Evolutionary conservation across 2,888 invertebrate genomes (phyloP).

Genomic region (Metallyticus violacea): DNA sequence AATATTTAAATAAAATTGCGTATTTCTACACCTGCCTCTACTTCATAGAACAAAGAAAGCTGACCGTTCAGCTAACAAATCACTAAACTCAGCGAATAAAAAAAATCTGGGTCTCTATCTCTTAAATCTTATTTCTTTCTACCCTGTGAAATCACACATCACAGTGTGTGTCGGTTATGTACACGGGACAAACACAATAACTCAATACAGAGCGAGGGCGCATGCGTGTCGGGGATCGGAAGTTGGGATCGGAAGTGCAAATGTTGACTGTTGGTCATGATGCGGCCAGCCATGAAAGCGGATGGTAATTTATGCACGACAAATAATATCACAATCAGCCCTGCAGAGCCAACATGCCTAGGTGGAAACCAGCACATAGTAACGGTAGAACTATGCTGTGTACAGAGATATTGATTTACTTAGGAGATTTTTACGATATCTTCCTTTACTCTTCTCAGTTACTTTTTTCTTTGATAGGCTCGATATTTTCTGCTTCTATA

Average conservation of each 20-base stretch:
- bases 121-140: not conserved
- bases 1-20: too few species aligned
- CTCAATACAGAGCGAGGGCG: constrained; percentile 8
- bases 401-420: not conserved
- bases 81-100: not conserved
- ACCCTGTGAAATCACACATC: not conserved
- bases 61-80: too few species aligned
- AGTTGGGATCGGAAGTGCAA: constrained; percentile 18
- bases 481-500: too few species aligned
- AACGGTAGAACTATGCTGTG: too few species aligned
- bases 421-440: not conserved
- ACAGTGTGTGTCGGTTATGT: not conserved
- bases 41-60: too few species aligned
- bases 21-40: too few species aligned
- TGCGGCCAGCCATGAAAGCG: constrained; percentile 25
- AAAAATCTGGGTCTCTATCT: not conserved
- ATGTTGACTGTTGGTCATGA: constrained; percentile 28
- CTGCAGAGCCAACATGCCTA: too few species aligned
- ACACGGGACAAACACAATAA: constrained; percentile 12
- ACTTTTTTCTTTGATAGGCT: not conserved
- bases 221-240: constrained; percentile 7
- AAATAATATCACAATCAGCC: constrained; percentile 38
- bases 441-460: too few species aligned
- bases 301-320: constrained; percentile 32
- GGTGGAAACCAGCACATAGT: not conserved